Evolutionary conservation across 2,797 vertebrate genomes (phyloP).

Genomic region (Urophycis tenuis): DNA sequence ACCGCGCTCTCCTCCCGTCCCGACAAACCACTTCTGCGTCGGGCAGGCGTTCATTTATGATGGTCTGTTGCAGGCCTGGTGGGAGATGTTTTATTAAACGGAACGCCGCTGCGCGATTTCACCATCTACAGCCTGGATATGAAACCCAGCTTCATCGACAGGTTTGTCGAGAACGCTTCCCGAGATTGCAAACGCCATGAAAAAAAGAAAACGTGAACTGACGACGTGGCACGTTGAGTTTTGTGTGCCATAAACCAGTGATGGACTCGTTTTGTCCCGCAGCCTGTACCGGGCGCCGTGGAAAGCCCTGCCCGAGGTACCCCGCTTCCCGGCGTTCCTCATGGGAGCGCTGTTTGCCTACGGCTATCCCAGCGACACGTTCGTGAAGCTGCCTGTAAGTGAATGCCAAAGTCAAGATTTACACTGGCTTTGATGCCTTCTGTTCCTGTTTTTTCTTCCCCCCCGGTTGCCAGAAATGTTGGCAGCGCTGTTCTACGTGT

Average conservation of each 20-base stretch:
- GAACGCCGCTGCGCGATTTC: conserved; percentile 80
- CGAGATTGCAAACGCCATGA: conserved; percentile 8
- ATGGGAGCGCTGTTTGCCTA: conserved; percentile 76
- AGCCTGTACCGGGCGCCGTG: conserved; percentile 74
- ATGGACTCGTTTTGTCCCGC: conserved; percentile 2
- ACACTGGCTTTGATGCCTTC: not conserved
- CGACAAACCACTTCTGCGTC: conserved; percentile 31
- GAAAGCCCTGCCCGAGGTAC: conserved; percentile 68
- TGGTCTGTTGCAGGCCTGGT: conserved; percentile 78
- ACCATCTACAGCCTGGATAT: conserved; percentile 92
- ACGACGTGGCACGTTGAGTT: conserved; percentile 24
- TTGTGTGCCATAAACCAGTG: conserved; percentile 7
- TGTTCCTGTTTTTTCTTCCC: not conserved
- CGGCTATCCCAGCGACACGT: conserved; percentile 82
- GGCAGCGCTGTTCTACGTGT: not conserved
- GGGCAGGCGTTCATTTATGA: conserved; percentile 26
- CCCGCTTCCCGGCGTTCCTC: conserved; percentile 81
- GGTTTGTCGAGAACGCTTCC: conserved; percentile 63
- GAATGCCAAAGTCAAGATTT: not conserved
- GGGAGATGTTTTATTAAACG: conserved; percentile 85
- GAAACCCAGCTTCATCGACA: conserved; percentile 83
- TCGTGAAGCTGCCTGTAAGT: conserved; percentile 83
- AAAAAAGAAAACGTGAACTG: conserved; percentile 26
- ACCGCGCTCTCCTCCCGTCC: conserved; percentile 18
- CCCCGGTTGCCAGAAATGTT: not conserved